Base-by-base conservation (phyloP, 1,140 invertebrate species). In the Physella acuta region DNA sequence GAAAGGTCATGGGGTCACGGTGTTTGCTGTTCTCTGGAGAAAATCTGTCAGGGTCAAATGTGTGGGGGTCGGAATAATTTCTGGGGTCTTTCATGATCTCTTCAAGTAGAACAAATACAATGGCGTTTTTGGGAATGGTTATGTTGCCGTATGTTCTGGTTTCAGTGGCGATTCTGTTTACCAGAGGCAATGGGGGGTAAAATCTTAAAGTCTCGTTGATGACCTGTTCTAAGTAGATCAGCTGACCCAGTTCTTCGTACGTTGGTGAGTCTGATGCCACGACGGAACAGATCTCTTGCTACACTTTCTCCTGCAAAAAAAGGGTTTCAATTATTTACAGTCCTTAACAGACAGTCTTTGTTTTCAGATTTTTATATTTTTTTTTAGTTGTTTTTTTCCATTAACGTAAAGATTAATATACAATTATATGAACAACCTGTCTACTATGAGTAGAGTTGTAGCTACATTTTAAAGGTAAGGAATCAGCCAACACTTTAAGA, bases 1-100 rank as follows among this genome's bases (percentile, higher is more conserved):
- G 62, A 71, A 79, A 88, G 0, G 81, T 73, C 58, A 82, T 75
- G 24, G 80, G 81, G 30, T 84, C 68, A 30, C 62, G 61, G 33
- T 56, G 33, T n/a, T 60, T 52, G 17, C 67, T 74, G 37, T 60
- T 49, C 24, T 60, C 67, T 24, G 53, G 49, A 0, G 51, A 36
- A 28, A 66, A 66, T 24, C 63, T 66, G 4, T 61, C 59, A 1
- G 59, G 59, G 24, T 61, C 59, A 26, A 61, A 61, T 4, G 36
- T 61, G 24, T 61, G 34, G 2, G 59, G 59, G 14, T 61, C 59
- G 11, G 59, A 36, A 61, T 36, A 61, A 20, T 61, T 16, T 61
- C 39, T 61, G 11, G 36, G 59, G 26, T 61, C 59, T 61, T 39
- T 61, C 2, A 39, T 31, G 37, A 61, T 34, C 24, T 37, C 24